phyloP scores from a whole-genome alignment of 2,888 invertebrate species.

The Polyploca ridens region DNA sequence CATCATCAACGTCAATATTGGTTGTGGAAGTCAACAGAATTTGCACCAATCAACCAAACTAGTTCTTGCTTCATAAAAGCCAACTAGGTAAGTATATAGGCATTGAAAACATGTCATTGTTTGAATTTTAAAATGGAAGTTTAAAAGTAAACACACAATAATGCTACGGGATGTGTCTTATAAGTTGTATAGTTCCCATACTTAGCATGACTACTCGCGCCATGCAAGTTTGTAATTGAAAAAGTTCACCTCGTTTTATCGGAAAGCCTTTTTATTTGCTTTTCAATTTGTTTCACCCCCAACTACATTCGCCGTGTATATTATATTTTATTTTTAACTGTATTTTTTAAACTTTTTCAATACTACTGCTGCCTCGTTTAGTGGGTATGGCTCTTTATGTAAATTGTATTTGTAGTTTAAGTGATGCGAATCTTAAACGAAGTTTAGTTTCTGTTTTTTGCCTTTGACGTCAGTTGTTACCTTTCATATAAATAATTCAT shows the following conservation, averaged over 20 bases:
- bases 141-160: constrained; percentile 12
- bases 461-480: constrained; percentile 30
- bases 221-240: constrained; percentile 83
- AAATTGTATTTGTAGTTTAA: constrained; percentile 33
- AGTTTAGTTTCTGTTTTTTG: constrained; percentile 28
- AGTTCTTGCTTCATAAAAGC: no score
- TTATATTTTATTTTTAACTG: constrained; percentile 18
- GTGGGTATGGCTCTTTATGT: constrained; percentile 24
- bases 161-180: constrained; percentile 19
- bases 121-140: neutral
- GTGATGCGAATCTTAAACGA: constrained; percentile 27
- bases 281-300: constrained; percentile 51
- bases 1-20: neutral
- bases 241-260: constrained; percentile 71
- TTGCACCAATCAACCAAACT: no score
- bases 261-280: constrained; percentile 51
- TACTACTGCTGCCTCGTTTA: constrained; percentile 15
- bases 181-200: constrained; percentile 43
- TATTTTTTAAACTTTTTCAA: constrained; percentile 9
- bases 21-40: neutral
- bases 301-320: constrained; percentile 39
- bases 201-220: constrained; percentile 62
- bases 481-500: constrained; percentile 28
- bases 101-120: neutral
- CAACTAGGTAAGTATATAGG: no score